Evolutionary conservation across 2,888 invertebrate genomes (phyloP).

Genomic region (Apodemia duryi): DNA sequence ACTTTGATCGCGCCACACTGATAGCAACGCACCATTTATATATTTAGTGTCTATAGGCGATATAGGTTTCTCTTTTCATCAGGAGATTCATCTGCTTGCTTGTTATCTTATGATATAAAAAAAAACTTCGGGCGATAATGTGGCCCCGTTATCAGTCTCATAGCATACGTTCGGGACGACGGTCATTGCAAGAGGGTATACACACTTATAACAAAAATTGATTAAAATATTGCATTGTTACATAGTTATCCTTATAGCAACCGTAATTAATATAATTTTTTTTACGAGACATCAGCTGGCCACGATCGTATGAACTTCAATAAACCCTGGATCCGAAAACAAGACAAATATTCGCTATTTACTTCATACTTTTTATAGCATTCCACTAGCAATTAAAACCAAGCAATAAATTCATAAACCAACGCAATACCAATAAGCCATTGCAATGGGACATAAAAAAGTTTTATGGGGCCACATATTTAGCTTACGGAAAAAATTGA

Average conservation of each 20-base stretch:
- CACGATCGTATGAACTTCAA: background rate
- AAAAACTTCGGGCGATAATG: too few species aligned
- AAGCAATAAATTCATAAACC: conserved; percentile 14
- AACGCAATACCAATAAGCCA: background rate
- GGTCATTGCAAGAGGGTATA: too few species aligned
- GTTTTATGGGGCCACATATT: background rate
- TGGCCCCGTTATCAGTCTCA: too few species aligned
- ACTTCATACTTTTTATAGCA: background rate
- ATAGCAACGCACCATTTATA: too few species aligned
- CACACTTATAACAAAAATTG: too few species aligned
- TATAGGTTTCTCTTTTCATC: too few species aligned
- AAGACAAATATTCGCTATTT: background rate
- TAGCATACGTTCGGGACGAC: too few species aligned
- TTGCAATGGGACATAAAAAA: conserved; percentile 5
- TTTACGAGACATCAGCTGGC: background rate
- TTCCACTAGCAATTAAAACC: conserved; percentile 6
- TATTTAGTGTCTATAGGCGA: too few species aligned
- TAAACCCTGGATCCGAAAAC: background rate
- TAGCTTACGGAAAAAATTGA: background rate
- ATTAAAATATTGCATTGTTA: too few species aligned
- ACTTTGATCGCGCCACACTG: too few species aligned
- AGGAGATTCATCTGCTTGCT: too few species aligned
- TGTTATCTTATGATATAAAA: too few species aligned
- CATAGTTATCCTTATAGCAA: background rate
- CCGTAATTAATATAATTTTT: background rate